Evolutionary conservation across 2,113 vertebrate species (phyloP), one percentile per base, ranked within the genome.

Genomic region (Otolemur garnettii): DNA sequence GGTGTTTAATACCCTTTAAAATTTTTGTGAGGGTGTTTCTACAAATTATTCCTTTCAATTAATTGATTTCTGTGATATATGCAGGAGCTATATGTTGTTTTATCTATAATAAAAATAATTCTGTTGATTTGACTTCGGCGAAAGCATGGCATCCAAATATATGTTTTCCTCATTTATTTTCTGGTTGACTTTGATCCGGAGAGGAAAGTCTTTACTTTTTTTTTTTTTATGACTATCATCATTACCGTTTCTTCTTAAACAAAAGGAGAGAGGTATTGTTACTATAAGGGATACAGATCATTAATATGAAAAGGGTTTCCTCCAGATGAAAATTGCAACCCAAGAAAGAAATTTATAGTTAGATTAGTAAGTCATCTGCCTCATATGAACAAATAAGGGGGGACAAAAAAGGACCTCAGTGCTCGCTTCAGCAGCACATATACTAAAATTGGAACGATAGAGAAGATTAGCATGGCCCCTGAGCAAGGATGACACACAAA

Each of bases 1-100:
- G 97, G 98, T 98, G 98, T 98, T 99, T 99, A 99, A 99, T 99
- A 98, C 98, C 98, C 98, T 99, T 98, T 98, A 98, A 99, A 98
- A 98, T 98, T 99, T 98, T 98, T 98, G 98, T 98, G 98, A 98
- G 98, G 97, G 97, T 98, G 97, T 98, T 98, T 98, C 98, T 98
- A 98, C 98, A 98, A 99, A 99, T 99, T 98, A 99, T 99, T 98
- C 98, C 98, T 98, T 98, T 98, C 98, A 98, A 99, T 99, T 98
- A 99, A 99, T 99, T 98, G 98, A 98, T 98, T 98, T 98, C 95
- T 94, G 95, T 97, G 96, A 98, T 98, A 96, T 90, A 77, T 97
- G 96, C 93, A 75, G 94, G 95, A 98, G 98, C 97, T 97, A 55
- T 98, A 98, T 96, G 83, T 97, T 96, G 81, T 97, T 97, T 97